Evolutionary conservation across 2,888 invertebrate species (phyloP).

Genomic region (Unio pictorum): DNA sequence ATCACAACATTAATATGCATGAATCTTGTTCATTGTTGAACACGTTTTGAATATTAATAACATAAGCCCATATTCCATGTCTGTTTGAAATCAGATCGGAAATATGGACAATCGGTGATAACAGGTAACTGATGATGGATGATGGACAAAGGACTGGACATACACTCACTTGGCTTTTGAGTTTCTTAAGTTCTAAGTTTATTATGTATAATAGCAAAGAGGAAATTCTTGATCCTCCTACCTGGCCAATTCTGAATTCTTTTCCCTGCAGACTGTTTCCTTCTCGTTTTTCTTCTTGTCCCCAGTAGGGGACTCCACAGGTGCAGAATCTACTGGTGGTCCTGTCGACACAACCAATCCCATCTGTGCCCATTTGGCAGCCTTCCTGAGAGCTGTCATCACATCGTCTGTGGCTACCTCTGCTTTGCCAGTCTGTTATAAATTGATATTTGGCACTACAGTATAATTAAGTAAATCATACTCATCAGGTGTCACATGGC

Average conservation of each 20-base stretch:
- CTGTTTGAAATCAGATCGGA: too few relatives aligned
- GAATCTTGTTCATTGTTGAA: too few relatives aligned
- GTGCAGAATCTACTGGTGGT: conserved; percentile 59
- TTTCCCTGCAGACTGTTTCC: conserved; percentile 69
- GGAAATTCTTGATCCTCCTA: conserved; percentile 15
- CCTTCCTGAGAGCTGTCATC: conserved; percentile 64
- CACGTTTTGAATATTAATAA: too few relatives aligned
- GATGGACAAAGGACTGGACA: background rate
- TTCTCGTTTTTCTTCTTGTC: conserved; percentile 67
- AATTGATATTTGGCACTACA: too few relatives aligned
- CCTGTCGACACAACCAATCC: conserved; percentile 70
- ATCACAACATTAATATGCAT: too few relatives aligned
- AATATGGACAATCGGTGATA: too few relatives aligned
- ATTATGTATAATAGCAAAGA: background rate
- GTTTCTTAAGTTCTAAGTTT: background rate
- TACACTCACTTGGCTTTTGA: background rate
- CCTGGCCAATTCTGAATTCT: conserved; percentile 69
- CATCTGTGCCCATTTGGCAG: conserved; percentile 70
- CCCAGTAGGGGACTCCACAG: conserved; percentile 43
- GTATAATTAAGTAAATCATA: too few relatives aligned
- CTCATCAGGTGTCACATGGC: too few relatives aligned
- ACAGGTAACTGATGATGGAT: too few relatives aligned
- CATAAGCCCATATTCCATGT: too few relatives aligned
- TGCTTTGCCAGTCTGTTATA: conserved; percentile 60
- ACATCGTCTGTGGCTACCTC: conserved; percentile 70